Base-by-base conservation (phyloP, 2,888 invertebrate genomes). In the Cantharis rustica region DNA sequence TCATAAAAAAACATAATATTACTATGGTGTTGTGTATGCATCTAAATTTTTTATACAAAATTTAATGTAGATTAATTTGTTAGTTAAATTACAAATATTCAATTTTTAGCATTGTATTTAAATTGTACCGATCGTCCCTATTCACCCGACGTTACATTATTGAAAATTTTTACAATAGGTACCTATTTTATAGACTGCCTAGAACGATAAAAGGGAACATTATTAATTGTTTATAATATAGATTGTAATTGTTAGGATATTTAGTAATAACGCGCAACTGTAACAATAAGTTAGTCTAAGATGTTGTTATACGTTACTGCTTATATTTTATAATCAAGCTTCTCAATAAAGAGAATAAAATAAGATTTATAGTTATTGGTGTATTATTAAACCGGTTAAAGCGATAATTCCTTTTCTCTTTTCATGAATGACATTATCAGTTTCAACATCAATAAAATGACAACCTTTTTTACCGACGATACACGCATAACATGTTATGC, bases 311-410 rank as follows among this genome's bases (percentile, higher is more conserved):
- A 81, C 81, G 81, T 83, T 82, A 81, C 82, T 83, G 83, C 82
- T 83, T 83, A 79, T 47, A 47, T 83, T 83, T 83, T 83, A 82
- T 83, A 83, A 83, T 81, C 81, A 80, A 80, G 83, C 82, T 81
- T 82, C 81, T 68, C 80, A 81, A 81, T 77, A 78, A 78, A 78
- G 73, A 70, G 70, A 71, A 73, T 73, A 76, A 72, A 23, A 16
- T 71, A 15, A 61, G 61, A 62, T 71, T 47, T 47, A n/a, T 47
- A 47, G 47, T 47, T 47, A 47, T 47, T 47, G 3, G 47, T 47
- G 47, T 47, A 47, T 47, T 47, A 27, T 27, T 27, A n/a, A n/a
- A n/a, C n/a, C n/a, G 9, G 10, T 10, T 10, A 26, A 26, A 26
- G 0, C 0, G 10, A 2, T 0, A 26, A 3, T 20, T 20, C 20